Conservation (phyloP, 2,113 vertebrate species). For the Nanorana parkeri region DNA sequence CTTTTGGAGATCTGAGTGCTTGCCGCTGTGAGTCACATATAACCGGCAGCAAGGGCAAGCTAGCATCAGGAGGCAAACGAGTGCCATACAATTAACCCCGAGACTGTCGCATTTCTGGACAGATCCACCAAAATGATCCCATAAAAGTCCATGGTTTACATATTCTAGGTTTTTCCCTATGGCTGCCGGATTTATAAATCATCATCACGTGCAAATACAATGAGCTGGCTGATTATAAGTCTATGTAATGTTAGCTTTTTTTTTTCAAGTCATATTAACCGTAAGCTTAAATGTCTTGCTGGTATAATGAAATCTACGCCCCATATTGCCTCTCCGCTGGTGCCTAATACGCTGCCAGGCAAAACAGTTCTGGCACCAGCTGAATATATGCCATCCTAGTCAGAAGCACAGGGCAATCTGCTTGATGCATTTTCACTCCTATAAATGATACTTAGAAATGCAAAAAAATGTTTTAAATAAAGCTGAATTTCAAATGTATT, state of each 20-base stretch:
- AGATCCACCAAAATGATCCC: conserved; percentile 6
- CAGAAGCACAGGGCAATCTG: conserved; percentile 19
- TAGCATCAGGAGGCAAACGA: conserved; percentile 28
- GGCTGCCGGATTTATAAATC: neutral
- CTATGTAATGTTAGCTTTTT: neutral
- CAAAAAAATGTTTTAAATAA: too few relatives aligned
- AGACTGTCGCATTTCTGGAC: conserved; percentile 25
- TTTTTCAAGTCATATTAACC: neutral
- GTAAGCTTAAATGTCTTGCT: conserved; percentile 13
- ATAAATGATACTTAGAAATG: neutral
- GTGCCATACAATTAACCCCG: conserved; percentile 22
- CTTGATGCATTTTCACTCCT: conserved; percentile 28
- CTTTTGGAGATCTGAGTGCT: neutral
- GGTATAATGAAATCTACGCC: conserved; percentile 32
- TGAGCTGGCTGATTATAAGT: neutral
- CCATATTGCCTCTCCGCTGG: conserved; percentile 32
- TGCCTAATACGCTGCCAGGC: conserved; percentile 19
- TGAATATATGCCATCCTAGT: conserved; percentile 12
- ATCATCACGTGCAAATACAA: neutral
- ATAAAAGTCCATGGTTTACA: neutral
- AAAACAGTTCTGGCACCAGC: conserved; percentile 38
- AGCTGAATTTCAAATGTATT: too few relatives aligned
- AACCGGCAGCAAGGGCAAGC: conserved; percentile 43
- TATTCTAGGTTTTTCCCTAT: neutral
- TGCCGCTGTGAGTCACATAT: conserved; percentile 38